Conservation (phyloP, 2,113 vertebrate genomes). For the Corydoras sp. region DNA sequence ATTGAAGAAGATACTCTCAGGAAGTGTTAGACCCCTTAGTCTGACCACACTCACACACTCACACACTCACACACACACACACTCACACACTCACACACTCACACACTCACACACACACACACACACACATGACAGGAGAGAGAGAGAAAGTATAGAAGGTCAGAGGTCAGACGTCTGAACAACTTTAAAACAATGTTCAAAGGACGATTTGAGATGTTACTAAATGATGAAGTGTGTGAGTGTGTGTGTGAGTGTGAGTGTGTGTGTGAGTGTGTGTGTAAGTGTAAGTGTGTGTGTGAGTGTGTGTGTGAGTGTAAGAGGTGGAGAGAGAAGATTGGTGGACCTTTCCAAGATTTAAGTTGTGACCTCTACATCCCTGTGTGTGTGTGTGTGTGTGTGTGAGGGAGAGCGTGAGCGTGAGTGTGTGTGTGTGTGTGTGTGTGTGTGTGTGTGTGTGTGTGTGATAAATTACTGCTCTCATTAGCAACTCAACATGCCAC, state of each 20-base stretch:
- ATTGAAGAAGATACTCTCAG: background rate
- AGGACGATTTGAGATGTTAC: too few relatives aligned
- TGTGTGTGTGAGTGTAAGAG: background rate
- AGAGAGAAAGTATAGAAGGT: background rate
- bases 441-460: too few relatives aligned
- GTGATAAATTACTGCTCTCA: background rate
- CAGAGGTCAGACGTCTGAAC: background rate
- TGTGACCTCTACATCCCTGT: too few relatives aligned
- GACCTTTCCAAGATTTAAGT: too few relatives aligned
- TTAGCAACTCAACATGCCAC: background rate
- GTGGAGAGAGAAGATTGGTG: too few relatives aligned
- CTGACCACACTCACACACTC: background rate
- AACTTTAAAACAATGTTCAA: background rate
- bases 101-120: background rate
- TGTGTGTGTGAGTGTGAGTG: background rate
- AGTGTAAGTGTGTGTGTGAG: background rate
- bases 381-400: too few relatives aligned
- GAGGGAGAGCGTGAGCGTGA: too few relatives aligned
- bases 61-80: background rate
- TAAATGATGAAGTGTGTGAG: background rate
- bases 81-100: background rate
- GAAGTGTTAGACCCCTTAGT: background rate
- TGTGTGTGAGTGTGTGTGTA: background rate
- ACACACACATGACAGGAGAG: background rate
- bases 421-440: too few relatives aligned